Percentiles rank a stretch among this genome's conserved stretches.
phyloP scores from a whole-genome alignment of 2,113 vertebrate species.

The Ploceus nigricollis region DNA sequence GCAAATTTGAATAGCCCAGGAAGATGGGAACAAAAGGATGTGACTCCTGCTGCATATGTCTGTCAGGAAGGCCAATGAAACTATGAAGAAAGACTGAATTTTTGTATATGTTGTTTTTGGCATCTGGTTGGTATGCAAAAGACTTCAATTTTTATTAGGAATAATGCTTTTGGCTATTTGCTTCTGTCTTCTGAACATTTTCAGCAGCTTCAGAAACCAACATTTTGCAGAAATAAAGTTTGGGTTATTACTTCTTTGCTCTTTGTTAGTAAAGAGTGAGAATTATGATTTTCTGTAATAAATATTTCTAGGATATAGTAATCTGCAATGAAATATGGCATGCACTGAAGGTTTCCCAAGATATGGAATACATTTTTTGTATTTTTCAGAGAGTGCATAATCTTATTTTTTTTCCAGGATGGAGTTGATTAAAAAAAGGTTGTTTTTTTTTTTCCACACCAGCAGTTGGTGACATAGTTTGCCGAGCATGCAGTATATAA shows the following conservation, averaged over 20 bases:
- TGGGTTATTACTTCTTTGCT: background rate
- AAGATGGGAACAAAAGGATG: slow-evolving; percentile 17
- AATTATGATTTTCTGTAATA: background rate
- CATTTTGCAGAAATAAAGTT: background rate
- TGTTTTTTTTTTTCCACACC: background rate
- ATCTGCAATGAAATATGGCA: background rate
- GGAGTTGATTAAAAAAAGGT: background rate
- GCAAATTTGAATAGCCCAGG: background rate
- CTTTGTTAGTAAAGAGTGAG: background rate
- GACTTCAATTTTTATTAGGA: background rate
- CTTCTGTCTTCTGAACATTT: background rate
- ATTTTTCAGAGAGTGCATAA: background rate
- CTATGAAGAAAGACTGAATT: slow-evolving; percentile 17
- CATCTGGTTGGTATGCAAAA: background rate
- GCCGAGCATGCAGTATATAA: slow-evolving; percentile 52
- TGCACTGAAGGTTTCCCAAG: background rate
- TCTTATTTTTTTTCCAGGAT: background rate
- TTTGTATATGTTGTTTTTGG: slow-evolving; percentile 1
- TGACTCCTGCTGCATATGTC: background rate
- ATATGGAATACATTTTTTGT: background rate
- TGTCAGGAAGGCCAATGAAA: slow-evolving; percentile 12
- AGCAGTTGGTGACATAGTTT: slow-evolving; percentile 60
- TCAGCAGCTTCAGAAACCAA: background rate
- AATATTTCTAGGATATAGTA: slow-evolving; percentile 5
- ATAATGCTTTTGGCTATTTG: background rate